Evolutionary conservation across 2,888 invertebrate species (phyloP).

Genomic region (Capitulum mitella): DNA sequence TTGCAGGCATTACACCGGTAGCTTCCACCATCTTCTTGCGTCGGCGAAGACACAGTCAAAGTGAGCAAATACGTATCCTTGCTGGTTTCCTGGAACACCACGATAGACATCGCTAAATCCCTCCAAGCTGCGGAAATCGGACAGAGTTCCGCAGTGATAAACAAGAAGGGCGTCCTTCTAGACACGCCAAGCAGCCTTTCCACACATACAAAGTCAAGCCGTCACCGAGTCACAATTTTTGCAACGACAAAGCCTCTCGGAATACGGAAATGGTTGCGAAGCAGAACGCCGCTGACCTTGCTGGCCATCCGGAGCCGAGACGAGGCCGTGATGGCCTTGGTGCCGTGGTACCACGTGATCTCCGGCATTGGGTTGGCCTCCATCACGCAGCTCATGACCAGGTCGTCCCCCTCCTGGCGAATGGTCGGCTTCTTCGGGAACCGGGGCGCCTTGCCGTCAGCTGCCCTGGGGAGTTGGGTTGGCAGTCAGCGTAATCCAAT

Average conservation of each 20-base stretch:
- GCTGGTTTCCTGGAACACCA: constrained; percentile 43
- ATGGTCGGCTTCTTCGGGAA: constrained; percentile 96
- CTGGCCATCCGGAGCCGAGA: neutral
- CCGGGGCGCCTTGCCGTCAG: constrained; percentile 83
- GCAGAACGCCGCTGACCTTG: too few relatives aligned
- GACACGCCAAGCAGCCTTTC: too few relatives aligned
- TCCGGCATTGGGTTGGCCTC: constrained; percentile 93
- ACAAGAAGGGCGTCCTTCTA: too few relatives aligned
- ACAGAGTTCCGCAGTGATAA: too few relatives aligned
- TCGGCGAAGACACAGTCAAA: constrained; percentile 89
- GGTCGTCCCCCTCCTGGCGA: constrained; percentile 81
- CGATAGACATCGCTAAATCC: too few relatives aligned
- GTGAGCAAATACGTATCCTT: constrained; percentile 87
- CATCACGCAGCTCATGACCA: constrained; percentile 91
- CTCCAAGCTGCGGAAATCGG: too few relatives aligned
- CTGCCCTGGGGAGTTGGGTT: too few relatives aligned
- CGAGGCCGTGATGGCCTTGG: constrained; percentile 26
- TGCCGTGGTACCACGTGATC: constrained; percentile 82
- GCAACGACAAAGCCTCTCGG: too few relatives aligned
- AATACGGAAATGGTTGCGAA: too few relatives aligned
- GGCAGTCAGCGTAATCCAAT: too few relatives aligned
- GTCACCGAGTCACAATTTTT: too few relatives aligned
- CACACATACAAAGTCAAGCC: too few relatives aligned
- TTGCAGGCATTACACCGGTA: constrained; percentile 99
- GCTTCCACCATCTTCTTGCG: constrained; percentile 93